These are phyloP conservation scores for Glossosoma conforme DNA, from an alignment of 1,140 invertebrate genomes.

Conservation along the genomic window DNA sequence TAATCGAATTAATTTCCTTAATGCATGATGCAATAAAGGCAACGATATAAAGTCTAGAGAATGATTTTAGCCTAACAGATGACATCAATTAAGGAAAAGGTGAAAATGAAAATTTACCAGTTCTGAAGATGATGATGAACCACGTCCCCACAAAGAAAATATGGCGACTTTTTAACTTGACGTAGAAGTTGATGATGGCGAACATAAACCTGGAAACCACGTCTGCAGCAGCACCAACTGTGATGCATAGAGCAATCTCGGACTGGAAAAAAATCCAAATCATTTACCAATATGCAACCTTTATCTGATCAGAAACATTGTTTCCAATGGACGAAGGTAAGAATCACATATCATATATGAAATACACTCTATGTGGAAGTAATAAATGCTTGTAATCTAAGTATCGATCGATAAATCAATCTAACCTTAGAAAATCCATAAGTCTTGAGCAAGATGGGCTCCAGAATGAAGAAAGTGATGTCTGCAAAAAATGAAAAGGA, in stretches of 20 bases:
- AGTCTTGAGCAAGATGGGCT: constrained; percentile 19
- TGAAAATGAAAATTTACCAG: constrained; percentile 13
- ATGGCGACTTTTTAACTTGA: constrained; percentile 19
- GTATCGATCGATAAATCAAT: background rate
- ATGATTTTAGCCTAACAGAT: too few species aligned
- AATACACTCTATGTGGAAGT: background rate
- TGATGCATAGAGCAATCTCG: constrained; percentile 25
- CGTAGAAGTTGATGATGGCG: constrained; percentile 14
- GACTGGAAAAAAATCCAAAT: constrained; percentile 17
- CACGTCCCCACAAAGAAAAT: constrained; percentile 22
- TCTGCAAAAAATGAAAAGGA: constrained; percentile 25
- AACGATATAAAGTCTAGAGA: too few species aligned
- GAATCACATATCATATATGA: too few species aligned
- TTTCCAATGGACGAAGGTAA: too few species aligned
- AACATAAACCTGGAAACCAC: constrained; percentile 19
- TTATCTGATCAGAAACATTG: too few species aligned
- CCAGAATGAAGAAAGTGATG: constrained; percentile 23
- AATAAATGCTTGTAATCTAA: background rate
- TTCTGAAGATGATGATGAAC: constrained; percentile 17
- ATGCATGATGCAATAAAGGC: too few species aligned
- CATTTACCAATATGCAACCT: too few species aligned
- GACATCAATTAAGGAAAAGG: too few species aligned
- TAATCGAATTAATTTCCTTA: too few species aligned
- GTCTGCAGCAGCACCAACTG: constrained; percentile 18
- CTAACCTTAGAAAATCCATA: constrained; percentile 24